Evolutionary conservation across 1,140 invertebrate genomes (phyloP), one percentile per base, ranked within the genome.

Genomic region (Zeugodacus cucurbitae): DNA sequence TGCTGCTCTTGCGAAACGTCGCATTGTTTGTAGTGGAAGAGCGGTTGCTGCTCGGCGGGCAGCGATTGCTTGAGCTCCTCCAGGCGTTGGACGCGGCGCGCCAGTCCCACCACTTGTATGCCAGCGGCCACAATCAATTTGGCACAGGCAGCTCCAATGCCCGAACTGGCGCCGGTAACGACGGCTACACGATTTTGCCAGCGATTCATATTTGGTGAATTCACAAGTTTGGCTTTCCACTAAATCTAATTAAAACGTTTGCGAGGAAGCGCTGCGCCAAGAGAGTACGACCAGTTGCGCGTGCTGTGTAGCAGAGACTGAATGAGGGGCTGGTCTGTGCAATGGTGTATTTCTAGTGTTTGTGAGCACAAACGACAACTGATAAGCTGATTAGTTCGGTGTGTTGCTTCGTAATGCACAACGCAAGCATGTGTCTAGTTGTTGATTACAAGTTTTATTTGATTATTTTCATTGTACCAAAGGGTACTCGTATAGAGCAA

Each of bases 1-100:
- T 96, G 94, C 7, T 95, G 94, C 90, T 96, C 96, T 2, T 95
- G 94, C 7, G 93, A 93, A 0, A 96, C 90, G 89, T 97, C 96
- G 90, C 96, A 96, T 88, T 95, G 92, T 11, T 94, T 91, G 0
- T 94, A 74, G 64, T 91, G 78, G 34, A 93, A 92, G 1, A 88
- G 88, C 11, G 34, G 7, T 6, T 87, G 88, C 62, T 92, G 91
- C 5, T 89, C 89, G 0, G 17, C 29, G 7, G 90, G 90, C 34
- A 92, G 67, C 0, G 89, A 74, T 3, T 87, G 70, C 22, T 90
- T 91, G 0, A 91, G 59, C 29, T 92, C 64, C 41, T 92, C 88
- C 86, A 89, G 37, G 41, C 88, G 88, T 26, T 89, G 70, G 0
- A 8, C 22, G 29, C 94, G 94, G 70, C 95, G 90, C 0, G 95